phyloP scores from a whole-genome alignment of 2,113 vertebrate genomes.

The Ariopsis seemanni region DNA sequence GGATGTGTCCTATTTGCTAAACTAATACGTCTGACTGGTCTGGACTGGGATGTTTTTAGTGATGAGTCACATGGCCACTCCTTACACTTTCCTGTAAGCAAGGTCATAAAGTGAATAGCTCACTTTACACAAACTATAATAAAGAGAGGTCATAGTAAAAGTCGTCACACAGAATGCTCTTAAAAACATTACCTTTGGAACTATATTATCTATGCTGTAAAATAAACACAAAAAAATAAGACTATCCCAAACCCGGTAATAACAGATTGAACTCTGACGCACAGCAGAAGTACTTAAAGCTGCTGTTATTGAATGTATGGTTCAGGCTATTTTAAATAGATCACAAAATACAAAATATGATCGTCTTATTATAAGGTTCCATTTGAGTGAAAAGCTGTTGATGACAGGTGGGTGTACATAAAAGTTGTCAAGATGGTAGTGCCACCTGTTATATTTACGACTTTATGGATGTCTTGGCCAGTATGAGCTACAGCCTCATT shows the following conservation, averaged over 20 bases:
- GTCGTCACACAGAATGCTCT: background rate
- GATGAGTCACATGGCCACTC: background rate
- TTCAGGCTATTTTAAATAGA: background rate
- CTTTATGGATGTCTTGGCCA: too few species aligned
- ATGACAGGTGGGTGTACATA: too few species aligned
- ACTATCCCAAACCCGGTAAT: background rate
- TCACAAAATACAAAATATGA: background rate
- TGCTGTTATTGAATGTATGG: background rate
- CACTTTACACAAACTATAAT: background rate
- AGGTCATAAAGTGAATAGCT: background rate
- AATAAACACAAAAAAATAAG: background rate
- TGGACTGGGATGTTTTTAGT: background rate
- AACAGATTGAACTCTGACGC: background rate
- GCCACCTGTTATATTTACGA: too few species aligned
- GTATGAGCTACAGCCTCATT: too few species aligned
- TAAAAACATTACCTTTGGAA: background rate
- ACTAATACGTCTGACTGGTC: too few species aligned
- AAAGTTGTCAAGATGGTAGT: too few species aligned
- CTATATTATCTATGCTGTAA: background rate
- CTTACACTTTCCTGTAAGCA: background rate
- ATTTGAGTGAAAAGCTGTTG: background rate
- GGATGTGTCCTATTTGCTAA: background rate
- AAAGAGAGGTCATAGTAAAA: background rate
- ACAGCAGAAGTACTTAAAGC: background rate
- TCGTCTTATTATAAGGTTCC: background rate